phyloP scores from a whole-genome alignment of 2,797 vertebrate genomes.

The Diceros bicornis region DNA sequence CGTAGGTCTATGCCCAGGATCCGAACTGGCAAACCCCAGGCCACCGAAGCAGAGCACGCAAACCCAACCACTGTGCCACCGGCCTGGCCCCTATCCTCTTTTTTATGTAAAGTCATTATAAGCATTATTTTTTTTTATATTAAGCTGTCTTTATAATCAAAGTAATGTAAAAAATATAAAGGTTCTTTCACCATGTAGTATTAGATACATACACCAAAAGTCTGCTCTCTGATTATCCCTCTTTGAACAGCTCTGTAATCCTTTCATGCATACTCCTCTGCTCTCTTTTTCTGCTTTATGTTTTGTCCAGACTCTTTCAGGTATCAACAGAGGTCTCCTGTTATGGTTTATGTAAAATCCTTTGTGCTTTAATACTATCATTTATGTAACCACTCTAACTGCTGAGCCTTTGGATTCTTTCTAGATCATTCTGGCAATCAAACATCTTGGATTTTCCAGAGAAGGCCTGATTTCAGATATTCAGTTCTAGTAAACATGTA shows the following conservation, averaged over 20 bases:
- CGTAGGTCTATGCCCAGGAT: too few species aligned
- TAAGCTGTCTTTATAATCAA: background rate
- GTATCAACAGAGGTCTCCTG: slow-evolving; percentile 12
- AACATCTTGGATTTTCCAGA: slow-evolving; percentile 45
- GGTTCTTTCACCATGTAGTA: background rate
- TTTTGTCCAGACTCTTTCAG: background rate
- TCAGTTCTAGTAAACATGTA: background rate
- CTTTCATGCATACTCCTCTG: background rate
- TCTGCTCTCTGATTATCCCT: background rate
- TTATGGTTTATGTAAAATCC: slow-evolving; percentile 50
- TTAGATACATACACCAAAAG: background rate
- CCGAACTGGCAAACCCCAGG: too few species aligned
- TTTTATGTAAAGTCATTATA: slow-evolving; percentile 32
- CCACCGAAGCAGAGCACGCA: too few species aligned
- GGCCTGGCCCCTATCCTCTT: background rate
- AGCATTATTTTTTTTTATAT: background rate
- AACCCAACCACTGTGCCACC: too few species aligned
- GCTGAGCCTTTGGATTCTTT: slow-evolving; percentile 63
- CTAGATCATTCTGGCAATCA: slow-evolving; percentile 53
- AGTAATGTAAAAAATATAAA: background rate
- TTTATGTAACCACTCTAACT: slow-evolving; percentile 48
- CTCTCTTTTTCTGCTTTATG: slow-evolving; percentile 32
- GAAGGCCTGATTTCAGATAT: background rate
- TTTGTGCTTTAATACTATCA: background rate
- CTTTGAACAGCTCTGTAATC: background rate